Evolutionary conservation across 2,888 invertebrate species (phyloP).

Genomic region (Stenodema calcarata): DNA sequence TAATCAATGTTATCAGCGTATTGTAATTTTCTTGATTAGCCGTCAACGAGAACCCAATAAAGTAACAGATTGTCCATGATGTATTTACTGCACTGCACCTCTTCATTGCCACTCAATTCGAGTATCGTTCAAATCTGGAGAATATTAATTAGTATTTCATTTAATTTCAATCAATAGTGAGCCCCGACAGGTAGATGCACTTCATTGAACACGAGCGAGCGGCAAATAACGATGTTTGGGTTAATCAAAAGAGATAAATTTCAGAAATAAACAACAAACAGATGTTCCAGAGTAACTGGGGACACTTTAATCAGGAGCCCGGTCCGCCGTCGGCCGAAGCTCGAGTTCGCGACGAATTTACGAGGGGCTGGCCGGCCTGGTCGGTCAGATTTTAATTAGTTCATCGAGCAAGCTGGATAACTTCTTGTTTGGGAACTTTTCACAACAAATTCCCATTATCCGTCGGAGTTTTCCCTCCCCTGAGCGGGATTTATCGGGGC

Average conservation of each 20-base stretch:
- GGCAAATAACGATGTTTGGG: neutral
- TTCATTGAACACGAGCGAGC: neutral
- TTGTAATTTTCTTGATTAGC: too few species aligned
- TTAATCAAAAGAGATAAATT: neutral
- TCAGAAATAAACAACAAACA: neutral
- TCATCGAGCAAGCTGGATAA: neutral
- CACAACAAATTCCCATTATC: conserved; percentile 16
- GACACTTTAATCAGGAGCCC: neutral
- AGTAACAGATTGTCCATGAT: too few species aligned
- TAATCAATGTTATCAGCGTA: too few species aligned
- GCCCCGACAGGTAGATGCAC: neutral
- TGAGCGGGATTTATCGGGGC: neutral
- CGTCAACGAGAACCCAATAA: too few species aligned
- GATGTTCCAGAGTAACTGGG: neutral
- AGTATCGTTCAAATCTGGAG: too few species aligned
- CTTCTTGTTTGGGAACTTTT: conserved; percentile 18
- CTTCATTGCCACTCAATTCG: too few species aligned
- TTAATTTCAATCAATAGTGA: too few species aligned
- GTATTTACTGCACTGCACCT: too few species aligned
- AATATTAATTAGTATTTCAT: too few species aligned
- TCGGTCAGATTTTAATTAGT: neutral
- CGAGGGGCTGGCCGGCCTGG: neutral
- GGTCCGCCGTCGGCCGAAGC: neutral
- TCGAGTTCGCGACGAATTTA: neutral
- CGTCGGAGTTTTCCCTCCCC: neutral